These are phyloP conservation scores for Palythoa caribaeorum DNA, from an alignment of 92 coral and sea anemone genomes.

Conservation along the genomic window DNA sequence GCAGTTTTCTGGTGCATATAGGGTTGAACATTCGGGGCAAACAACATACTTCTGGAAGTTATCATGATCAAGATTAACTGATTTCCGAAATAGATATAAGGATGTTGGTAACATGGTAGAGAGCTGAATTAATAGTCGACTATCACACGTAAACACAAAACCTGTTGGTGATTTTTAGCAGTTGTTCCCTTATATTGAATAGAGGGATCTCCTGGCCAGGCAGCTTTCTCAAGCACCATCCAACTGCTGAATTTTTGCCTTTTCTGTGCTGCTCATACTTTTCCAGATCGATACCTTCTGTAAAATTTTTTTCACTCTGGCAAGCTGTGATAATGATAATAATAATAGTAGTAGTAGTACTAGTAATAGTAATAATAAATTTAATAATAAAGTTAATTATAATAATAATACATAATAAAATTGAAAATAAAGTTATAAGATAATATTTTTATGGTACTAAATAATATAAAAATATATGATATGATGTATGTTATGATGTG, in stretches of 20 bases:
- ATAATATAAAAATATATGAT: no score
- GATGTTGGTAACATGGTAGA: no score
- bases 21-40: no score
- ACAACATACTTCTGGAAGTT: no score
- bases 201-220: background rate
- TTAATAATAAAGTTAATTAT: background rate
- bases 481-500: no score
- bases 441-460: background rate
- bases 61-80: no score
- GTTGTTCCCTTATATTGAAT: background rate
- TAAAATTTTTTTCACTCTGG: slow-evolving; percentile 8
- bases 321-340: slow-evolving; percentile 7
- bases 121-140: no score
- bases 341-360: background rate
- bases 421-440: no score
- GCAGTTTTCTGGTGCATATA: no score
- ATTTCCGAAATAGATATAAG: no score
- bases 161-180: background rate
- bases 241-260: background rate
- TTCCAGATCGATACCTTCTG: background rate
- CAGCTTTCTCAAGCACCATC: background rate
- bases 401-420: background rate
- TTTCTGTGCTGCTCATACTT: background rate
- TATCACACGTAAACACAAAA: background rate
- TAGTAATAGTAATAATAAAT: background rate